Percentiles rank a stretch among this genome's conserved stretches.
Conservation (phyloP, 1,140 invertebrate genomes). For the Drosophila nannoptera region DNA sequence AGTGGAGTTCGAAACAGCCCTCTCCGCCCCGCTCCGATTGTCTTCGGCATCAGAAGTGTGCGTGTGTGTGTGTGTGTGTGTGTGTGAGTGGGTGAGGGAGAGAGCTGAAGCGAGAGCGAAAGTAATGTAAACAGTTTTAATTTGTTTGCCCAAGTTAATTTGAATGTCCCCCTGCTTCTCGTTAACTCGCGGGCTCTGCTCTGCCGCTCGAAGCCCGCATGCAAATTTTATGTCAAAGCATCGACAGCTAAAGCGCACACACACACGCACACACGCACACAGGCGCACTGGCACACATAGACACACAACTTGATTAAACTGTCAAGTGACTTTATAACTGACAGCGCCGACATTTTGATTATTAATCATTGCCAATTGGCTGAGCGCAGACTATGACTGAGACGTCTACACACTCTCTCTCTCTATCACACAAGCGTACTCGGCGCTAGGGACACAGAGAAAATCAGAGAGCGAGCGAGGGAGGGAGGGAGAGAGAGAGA, state of each 20-base stretch:
- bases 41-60: not conserved
- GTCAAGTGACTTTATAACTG: slow-evolving; percentile 74
- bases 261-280: slow-evolving; percentile 21
- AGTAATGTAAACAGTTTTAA: slow-evolving; percentile 57
- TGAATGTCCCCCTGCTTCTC: not conserved
- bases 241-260: slow-evolving; percentile 35
- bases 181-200: not conserved
- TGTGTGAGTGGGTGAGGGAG: not conserved
- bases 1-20: slow-evolving; percentile 21
- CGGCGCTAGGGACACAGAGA: not conserved
- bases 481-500: too few relatives aligned
- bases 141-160: slow-evolving; percentile 43
- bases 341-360: slow-evolving; percentile 75
- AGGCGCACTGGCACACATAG: slow-evolving; percentile 17
- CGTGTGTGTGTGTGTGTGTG: not conserved
- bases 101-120: not conserved
- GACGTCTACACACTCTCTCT: slow-evolving; percentile 9
- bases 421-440: not conserved
- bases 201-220: slow-evolving; percentile 40
- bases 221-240: slow-evolving; percentile 33
- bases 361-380: slow-evolving; percentile 67
- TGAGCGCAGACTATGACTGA: slow-evolving; percentile 35
- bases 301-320: slow-evolving; percentile 72
- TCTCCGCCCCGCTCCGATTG: not conserved
- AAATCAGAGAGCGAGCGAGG: too few relatives aligned